Base-by-base conservation (phyloP, 2,888 invertebrate genomes). In the Xestia rhomboidea region DNA sequence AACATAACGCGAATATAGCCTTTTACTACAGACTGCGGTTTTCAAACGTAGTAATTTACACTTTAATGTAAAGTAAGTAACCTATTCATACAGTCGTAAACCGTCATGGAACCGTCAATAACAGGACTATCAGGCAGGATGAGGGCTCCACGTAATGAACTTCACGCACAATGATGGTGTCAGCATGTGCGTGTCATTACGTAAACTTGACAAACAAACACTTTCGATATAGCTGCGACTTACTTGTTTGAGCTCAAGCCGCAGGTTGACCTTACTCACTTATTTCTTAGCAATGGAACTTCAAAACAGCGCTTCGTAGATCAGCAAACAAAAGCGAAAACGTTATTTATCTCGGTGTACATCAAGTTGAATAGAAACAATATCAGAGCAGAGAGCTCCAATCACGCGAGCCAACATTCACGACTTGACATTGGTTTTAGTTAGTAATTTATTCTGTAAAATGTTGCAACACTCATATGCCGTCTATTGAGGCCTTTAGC, bases 341-440 rank as follows among this genome's bases (percentile, higher is more conserved):
- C 76, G 82, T 82, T 44, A 77, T 73, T 73, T 69, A 84, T 76
- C 69, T 77, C 54, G 71, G 24, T 60, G 57, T 76, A 57, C 67
- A 77, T 73, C 68, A 49, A 66, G 68, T 75, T 86, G 76, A 83
- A 86, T 73, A 78, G 83, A 83, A 80, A 86, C 76, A 86, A 86
- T 80, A 82, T 77, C 76, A 84, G 86, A 88, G 85, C 87, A 84
- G 46, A 70, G 82, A 79, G 81, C 78, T 83, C 74, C 81, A 84
- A 89, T 85, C 90, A 91, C 90, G 89, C 89, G 81, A 87, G 81
- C 84, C 74, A 83, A 88, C 83, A 83, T 87, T 86, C 88, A 87
- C 87, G 81, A 85, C 86, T 80, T 91, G 92, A 90, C 90, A 91
- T 92, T 90, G 90, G 87, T 82, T 85, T 84, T 80, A 87, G 87